Evolutionary conservation across 2,113 vertebrate genomes (phyloP).

Genomic region (Lycaon pictus): DNA sequence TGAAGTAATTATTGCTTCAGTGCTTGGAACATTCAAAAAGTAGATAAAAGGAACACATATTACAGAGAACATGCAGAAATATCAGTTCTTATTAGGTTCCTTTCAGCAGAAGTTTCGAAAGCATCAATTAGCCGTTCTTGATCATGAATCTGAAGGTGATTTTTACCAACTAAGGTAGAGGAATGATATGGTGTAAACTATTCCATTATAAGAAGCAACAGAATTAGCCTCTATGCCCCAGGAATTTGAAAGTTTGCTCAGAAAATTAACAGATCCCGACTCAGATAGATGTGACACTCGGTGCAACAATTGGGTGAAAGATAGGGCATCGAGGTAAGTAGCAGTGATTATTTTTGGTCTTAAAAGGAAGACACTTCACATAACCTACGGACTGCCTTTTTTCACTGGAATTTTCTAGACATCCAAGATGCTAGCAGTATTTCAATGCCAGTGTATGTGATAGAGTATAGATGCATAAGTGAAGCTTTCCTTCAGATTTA

Average conservation of each 20-base stretch:
- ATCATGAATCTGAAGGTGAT: background rate
- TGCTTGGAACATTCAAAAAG: background rate
- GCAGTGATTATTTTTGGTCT: background rate
- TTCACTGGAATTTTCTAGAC: background rate
- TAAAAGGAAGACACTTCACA: background rate
- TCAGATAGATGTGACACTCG: background rate
- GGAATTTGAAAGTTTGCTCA: background rate
- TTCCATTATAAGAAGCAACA: background rate
- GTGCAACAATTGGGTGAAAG: background rate
- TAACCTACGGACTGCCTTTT: background rate
- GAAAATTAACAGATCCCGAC: background rate
- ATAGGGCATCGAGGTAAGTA: background rate
- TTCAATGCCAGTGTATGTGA: background rate
- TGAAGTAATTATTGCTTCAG: background rate
- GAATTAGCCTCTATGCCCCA: background rate
- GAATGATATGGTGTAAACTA: background rate
- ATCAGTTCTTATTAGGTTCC: background rate
- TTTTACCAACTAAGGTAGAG: background rate
- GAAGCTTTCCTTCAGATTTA: background rate
- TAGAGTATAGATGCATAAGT: background rate
- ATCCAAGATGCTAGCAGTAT: background rate
- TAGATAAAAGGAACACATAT: background rate
- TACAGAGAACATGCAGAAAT: background rate
- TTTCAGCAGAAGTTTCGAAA: background rate
- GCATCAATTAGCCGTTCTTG: background rate